Conservation (phyloP, 2,113 vertebrate genomes). For the Oophaga pumilio region DNA sequence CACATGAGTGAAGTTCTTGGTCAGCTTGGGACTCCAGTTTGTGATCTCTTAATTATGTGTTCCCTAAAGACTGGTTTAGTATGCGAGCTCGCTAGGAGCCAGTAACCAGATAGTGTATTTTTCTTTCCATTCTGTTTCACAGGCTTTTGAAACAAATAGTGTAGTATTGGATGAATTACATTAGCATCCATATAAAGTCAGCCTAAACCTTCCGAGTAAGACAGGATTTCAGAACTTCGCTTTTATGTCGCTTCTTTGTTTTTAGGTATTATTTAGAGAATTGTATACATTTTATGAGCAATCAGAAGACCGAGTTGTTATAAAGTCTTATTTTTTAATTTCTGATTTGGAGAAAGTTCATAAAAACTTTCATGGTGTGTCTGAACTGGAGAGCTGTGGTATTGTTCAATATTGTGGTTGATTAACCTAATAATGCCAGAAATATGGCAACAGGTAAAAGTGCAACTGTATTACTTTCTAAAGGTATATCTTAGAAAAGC, state of each 20-base stretch:
- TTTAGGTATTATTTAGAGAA: not conserved
- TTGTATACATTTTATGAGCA: too few relatives aligned
- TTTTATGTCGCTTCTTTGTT: not conserved
- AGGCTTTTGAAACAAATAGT: slow-evolving; percentile 27
- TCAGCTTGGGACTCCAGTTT: not conserved
- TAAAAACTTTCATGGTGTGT: too few relatives aligned
- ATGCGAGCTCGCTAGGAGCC: not conserved
- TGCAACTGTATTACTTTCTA: too few relatives aligned
- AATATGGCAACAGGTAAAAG: too few relatives aligned
- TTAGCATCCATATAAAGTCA: slow-evolving; percentile 13
- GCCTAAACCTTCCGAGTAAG: not conserved
- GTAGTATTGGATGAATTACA: slow-evolving; percentile 23
- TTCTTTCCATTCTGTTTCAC: slow-evolving; percentile 33
- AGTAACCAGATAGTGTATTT: slow-evolving; percentile 32
- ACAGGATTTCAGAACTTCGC: not conserved
- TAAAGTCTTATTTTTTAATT: too few relatives aligned
- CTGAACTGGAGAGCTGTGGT: too few relatives aligned
- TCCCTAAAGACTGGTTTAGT: slow-evolving; percentile 28
- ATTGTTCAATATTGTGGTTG: too few relatives aligned
- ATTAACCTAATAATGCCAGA: too few relatives aligned
- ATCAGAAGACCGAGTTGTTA: too few relatives aligned
- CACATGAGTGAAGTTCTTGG: not conserved
- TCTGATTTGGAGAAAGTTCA: too few relatives aligned
- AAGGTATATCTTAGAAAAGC: too few relatives aligned
- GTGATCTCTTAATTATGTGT: slow-evolving; percentile 21